phyloP scores from a whole-genome alignment of 2,797 vertebrate species.

The Sparus aurata region DNA sequence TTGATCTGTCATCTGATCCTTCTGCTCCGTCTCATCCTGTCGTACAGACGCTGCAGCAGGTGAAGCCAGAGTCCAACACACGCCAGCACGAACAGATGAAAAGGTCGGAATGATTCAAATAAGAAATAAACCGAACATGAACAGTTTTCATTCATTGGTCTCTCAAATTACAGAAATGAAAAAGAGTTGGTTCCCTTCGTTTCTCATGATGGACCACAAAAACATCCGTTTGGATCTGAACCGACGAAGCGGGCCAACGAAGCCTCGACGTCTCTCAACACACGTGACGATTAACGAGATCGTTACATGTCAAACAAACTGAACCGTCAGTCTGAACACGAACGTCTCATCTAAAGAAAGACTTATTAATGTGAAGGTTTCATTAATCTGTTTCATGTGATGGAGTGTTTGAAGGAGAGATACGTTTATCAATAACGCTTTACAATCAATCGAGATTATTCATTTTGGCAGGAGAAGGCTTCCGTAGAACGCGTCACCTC shows the following conservation, averaged over 20 bases:
- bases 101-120: not conserved
- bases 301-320: no score
- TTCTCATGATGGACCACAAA: no score
- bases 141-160: no score
- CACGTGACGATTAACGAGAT: no score
- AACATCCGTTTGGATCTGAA: not conserved
- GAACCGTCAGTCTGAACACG: no score
- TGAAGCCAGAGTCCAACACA: not conserved
- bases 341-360: not conserved
- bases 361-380: not conserved
- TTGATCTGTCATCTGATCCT: conserved; percentile 4
- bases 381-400: not conserved
- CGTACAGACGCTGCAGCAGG: not conserved
- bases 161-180: no score
- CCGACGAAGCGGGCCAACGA: not conserved
- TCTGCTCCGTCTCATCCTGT: not conserved
- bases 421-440: not conserved
- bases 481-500: not conserved
- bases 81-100: not conserved
- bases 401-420: no score
- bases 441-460: not conserved
- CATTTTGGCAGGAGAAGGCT: not conserved
- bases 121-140: no score
- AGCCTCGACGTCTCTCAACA: no score
- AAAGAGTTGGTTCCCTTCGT: no score